phyloP scores from a whole-genome alignment of 1,140 invertebrate genomes.

The Colletes latitarsis region DNA sequence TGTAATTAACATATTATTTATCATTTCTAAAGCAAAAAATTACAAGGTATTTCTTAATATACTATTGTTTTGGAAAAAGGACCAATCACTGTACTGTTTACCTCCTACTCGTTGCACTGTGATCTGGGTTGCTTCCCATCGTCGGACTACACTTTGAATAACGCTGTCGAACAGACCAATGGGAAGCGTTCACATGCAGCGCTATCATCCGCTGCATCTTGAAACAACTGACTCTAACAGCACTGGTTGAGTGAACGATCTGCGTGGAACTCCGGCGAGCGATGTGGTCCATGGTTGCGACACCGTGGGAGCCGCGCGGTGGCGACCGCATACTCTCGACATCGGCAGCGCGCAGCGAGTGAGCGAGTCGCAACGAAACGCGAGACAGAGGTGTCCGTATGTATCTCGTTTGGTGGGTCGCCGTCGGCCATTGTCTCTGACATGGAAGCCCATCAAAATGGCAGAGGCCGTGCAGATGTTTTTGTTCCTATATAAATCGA shows the following conservation, averaged over 20 bases:
- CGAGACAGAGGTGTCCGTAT: constrained; percentile 44
- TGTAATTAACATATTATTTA: too few species aligned
- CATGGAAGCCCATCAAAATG: constrained; percentile 84
- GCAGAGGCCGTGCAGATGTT: constrained; percentile 90
- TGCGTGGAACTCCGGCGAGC: not conserved
- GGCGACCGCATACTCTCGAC: constrained; percentile 47
- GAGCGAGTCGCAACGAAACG: constrained; percentile 32
- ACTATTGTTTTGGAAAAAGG: too few species aligned
- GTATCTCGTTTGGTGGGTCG: constrained; percentile 62
- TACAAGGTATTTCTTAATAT: too few species aligned
- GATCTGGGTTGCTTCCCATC: too few species aligned
- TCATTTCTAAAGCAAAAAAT: too few species aligned
- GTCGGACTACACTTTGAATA: too few species aligned
- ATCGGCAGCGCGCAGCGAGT: constrained; percentile 33
- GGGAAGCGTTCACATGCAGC: not conserved
- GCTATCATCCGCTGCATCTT: not conserved
- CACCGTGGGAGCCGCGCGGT: constrained; percentile 41
- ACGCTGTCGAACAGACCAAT: too few species aligned
- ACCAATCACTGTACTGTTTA: too few species aligned
- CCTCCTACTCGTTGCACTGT: too few species aligned
- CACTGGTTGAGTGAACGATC: not conserved
- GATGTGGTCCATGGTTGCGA: constrained; percentile 24
- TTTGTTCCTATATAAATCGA: constrained; percentile 91
- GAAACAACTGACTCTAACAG: not conserved
- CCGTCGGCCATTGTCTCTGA: constrained; percentile 79